Conservation (phyloP, 2,888 invertebrate genomes). For the Stegophylla sp. region DNA sequence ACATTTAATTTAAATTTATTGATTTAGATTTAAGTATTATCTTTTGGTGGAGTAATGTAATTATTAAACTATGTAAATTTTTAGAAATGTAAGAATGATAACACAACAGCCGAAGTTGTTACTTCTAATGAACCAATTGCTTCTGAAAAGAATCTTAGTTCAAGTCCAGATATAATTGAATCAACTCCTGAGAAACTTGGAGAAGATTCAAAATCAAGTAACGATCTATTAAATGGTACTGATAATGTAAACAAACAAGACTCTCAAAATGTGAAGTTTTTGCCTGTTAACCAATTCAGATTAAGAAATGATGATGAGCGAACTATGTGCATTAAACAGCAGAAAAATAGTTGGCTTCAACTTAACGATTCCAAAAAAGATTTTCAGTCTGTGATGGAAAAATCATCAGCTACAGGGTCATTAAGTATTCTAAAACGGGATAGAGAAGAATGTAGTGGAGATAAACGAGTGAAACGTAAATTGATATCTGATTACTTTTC, state of each 20-base stretch:
- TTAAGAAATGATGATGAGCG: constrained; percentile 33
- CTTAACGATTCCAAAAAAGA: constrained; percentile 61
- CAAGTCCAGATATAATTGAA: constrained; percentile 33
- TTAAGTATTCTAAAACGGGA: constrained; percentile 49
- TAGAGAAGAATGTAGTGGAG: constrained; percentile 11
- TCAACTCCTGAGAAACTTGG: constrained; percentile 47
- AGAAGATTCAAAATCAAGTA: not conserved
- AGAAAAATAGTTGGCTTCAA: constrained; percentile 62
- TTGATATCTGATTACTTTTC: constrained; percentile 51
- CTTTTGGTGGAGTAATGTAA: too few relatives aligned
- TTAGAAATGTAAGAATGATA: constrained; percentile 16
- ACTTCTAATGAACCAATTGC: not conserved
- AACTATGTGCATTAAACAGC: constrained; percentile 54
- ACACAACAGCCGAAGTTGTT: not conserved
- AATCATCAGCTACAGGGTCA: not conserved
- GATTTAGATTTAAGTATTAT: not conserved
- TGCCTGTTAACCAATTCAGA: constrained; percentile 47
- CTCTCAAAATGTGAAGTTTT: constrained; percentile 41
- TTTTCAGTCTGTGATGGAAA: constrained; percentile 57
- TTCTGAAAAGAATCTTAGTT: not conserved
- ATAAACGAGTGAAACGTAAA: constrained; percentile 52
- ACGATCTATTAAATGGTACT: not conserved
- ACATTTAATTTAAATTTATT: not conserved
- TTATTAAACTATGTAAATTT: not conserved
- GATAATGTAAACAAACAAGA: not conserved